These are phyloP conservation scores for Adela reaumurella DNA, from an alignment of 2,888 invertebrate genomes.

Conservation along the genomic window DNA sequence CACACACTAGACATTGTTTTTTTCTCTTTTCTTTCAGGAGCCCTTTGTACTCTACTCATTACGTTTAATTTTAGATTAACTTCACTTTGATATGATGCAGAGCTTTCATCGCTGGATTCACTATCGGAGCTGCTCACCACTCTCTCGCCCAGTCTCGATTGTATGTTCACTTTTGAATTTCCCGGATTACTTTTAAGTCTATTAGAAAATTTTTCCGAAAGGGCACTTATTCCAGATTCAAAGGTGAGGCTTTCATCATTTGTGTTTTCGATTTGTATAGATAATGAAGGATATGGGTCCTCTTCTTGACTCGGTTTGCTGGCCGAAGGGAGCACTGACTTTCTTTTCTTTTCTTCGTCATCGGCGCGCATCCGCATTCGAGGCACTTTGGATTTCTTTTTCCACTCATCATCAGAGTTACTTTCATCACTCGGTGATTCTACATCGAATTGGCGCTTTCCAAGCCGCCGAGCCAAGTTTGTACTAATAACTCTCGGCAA, in stretches of 20 bases:
- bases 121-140: conserved; percentile 12
- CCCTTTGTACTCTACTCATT: conserved; percentile 52
- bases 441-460: conserved; percentile 27
- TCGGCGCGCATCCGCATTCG: conserved; percentile 88
- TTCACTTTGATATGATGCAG: conserved; percentile 25
- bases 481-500: conserved; percentile 32
- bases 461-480: conserved; percentile 36
- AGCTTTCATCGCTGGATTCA: conserved; percentile 5
- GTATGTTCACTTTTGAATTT: conserved; percentile 20
- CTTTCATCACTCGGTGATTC: conserved; percentile 35
- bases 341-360: conserved; percentile 68
- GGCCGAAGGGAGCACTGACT: conserved; percentile 22
- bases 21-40: conserved; percentile 21
- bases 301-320: conserved; percentile 16
- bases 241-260: conserved; percentile 21
- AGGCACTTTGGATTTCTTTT: conserved; percentile 61
- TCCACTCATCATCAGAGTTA: conserved; percentile 56
- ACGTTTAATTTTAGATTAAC: too few species aligned
- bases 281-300: conserved; percentile 34
- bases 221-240: conserved; percentile 24
- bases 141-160: conserved; percentile 36
- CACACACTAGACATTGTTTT: conserved; percentile 48
- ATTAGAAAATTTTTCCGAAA: conserved; percentile 25
- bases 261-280: conserved; percentile 36
- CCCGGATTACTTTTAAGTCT: conserved; percentile 30